A percentile compares a stretch with the other conserved stretches of the same genome.
These are phyloP conservation scores for pig (Sus scrofa) DNA, from an alignment of 2,113 vertebrate genomes.

Conservation along the genomic window DNA sequence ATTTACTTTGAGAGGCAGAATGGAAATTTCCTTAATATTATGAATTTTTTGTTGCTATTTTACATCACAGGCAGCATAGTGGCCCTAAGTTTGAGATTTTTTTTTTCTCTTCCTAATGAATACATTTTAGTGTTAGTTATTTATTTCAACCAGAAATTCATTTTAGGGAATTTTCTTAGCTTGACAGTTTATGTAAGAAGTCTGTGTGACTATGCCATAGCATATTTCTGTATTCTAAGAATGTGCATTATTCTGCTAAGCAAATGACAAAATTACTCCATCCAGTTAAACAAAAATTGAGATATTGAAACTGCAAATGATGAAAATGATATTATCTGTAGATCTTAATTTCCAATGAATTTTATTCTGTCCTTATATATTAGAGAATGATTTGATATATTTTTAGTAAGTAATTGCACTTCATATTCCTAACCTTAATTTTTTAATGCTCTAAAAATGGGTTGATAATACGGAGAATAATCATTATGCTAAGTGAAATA, in stretches of 20 bases:
- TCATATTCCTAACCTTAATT: not conserved
- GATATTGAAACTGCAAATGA: constrained; percentile 68
- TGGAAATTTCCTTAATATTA: not conserved
- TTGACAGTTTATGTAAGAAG: constrained; percentile 37
- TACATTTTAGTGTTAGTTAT: not conserved
- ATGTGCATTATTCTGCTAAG: constrained; percentile 64
- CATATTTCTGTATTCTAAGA: constrained; percentile 50
- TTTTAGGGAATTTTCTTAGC: not conserved
- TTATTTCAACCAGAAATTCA: constrained; percentile 38
- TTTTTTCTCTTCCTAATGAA: not conserved
- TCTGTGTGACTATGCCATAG: not conserved
- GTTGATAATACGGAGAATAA: constrained; percentile 16
- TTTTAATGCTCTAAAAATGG: not conserved
- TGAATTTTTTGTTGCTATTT: not conserved
- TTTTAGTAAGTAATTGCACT: not conserved
- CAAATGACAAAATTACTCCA: constrained; percentile 80
- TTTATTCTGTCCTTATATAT: constrained; percentile 64
- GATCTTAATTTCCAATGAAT: constrained; percentile 69
- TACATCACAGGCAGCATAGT: not conserved
- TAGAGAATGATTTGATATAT: not conserved
- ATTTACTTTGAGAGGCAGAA: not conserved
- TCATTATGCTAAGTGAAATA: not conserved
- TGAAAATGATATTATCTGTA: constrained; percentile 53
- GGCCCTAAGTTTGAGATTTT: not conserved
- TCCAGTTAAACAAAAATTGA: constrained; percentile 67